These are phyloP conservation scores for Chrysina gloriosa DNA, from an alignment of 2,888 invertebrate genomes.

Conservation along the genomic window DNA sequence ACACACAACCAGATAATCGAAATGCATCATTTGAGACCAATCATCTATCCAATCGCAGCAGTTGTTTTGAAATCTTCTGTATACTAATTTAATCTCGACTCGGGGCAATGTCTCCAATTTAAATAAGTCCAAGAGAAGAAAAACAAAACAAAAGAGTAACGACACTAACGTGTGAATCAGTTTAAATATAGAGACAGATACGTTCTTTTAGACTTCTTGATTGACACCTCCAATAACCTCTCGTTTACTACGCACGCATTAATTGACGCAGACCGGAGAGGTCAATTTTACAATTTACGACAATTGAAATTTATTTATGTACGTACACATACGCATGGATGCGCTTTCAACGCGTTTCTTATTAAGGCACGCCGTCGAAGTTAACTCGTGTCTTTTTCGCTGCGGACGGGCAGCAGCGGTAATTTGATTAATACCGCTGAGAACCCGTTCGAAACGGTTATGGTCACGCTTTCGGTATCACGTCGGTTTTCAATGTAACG, in stretches of 20 bases:
- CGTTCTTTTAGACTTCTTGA: background rate
- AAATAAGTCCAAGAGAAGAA: too few species aligned
- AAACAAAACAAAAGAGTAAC: too few species aligned
- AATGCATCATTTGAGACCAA: too few species aligned
- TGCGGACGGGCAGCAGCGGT: background rate
- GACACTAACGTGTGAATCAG: slow-evolving; percentile 40
- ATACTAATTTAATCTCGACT: too few species aligned
- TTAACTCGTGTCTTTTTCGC: background rate
- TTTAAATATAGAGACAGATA: slow-evolving; percentile 3
- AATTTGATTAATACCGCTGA: slow-evolving; percentile 22
- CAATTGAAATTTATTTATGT: slow-evolving; percentile 40
- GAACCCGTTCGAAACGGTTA: background rate
- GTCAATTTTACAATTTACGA: slow-evolving; percentile 50
- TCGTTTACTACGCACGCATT: background rate
- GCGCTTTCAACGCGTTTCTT: background rate
- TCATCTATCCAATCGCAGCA: too few species aligned
- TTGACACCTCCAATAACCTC: too few species aligned
- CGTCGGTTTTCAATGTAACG: background rate
- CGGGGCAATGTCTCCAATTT: too few species aligned
- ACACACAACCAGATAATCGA: too few species aligned
- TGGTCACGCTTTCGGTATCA: background rate
- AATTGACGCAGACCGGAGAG: slow-evolving; percentile 36
- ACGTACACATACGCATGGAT: background rate
- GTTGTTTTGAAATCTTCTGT: too few species aligned
- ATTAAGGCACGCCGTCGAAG: background rate